Base-by-base conservation (phyloP, 2,888 invertebrate genomes). In the Cephus sareptanus region DNA sequence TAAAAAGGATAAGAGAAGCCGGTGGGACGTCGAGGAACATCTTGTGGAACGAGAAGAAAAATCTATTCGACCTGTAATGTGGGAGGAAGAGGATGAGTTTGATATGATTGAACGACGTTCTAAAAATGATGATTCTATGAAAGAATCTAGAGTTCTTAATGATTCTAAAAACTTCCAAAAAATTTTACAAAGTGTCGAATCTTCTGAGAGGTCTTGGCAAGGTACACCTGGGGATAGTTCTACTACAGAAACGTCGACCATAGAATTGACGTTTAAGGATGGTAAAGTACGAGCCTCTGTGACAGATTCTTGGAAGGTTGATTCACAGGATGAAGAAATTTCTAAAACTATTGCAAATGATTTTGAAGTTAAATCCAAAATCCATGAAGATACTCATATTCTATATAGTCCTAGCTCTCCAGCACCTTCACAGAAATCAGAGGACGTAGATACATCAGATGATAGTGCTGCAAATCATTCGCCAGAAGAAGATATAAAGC, bases 341-440 rank as follows among this genome's bases (percentile, higher is more conserved):
- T 9, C 56, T 56, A 56, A 56, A 56, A n/a, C 75, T 31, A 2
- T 34, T 34, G 69, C 34, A 12, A 76, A 79, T 23, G 81, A 84
- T 35, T 78, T 84, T 1, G 82, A 84, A 1, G 79, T 83, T 3
- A 82, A 84, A 1, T 75, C 82, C 1, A 80, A 81, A 30, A 79
- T 15, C 31, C 71, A 34, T 34, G 84, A 86, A 13, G 84, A 84
- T 70, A 85, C 82, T 69, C 77, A 80, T 6, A 85, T 83, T 69
- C 76, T 89, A 6, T 90, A 90, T 74, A 90, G 89, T 81, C 90
- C 90, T 0, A 89, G 89, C 80, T 90, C 90, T 9, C 89, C 90
- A 15, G 90, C 88, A 4, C 84, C 83, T 13, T 90, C 89, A 1
- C 86, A 88, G 9, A 89, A 87, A 75, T 89, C 90, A n/a, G 89